phyloP scores from a whole-genome alignment of 2,888 invertebrate species.

The Hetaerina titia region DNA sequence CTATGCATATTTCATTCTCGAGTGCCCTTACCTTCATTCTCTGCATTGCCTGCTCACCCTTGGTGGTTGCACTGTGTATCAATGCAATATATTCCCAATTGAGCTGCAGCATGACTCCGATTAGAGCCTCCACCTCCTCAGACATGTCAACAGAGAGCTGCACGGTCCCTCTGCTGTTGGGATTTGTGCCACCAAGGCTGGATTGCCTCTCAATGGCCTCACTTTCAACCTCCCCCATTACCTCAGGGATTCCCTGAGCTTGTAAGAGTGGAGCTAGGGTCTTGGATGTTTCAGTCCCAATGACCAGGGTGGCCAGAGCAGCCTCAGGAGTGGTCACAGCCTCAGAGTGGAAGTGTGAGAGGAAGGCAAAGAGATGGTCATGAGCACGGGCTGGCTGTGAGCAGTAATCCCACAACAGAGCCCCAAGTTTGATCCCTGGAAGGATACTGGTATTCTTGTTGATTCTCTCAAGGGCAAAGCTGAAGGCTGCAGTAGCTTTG shows the following conservation, averaged over 20 bases:
- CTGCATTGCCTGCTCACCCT: slow-evolving; percentile 25
- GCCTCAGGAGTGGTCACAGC: slow-evolving; percentile 72
- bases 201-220: slow-evolving; percentile 6
- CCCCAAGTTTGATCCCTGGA: slow-evolving; percentile 73
- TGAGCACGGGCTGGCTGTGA: slow-evolving; percentile 71
- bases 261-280: slow-evolving; percentile 74
- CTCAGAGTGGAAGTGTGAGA: slow-evolving; percentile 68
- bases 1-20: slow-evolving; percentile 62
- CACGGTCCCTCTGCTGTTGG: background rate
- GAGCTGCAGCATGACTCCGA: slow-evolving; percentile 56
- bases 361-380: slow-evolving; percentile 71
- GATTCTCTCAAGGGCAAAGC: slow-evolving; percentile 76
- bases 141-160: slow-evolving; percentile 48
- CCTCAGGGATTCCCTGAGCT: slow-evolving; percentile 75
- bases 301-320: slow-evolving; percentile 74
- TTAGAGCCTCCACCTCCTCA: slow-evolving; percentile 66
- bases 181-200: background rate
- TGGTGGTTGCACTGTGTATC: slow-evolving; percentile 66
- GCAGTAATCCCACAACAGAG: slow-evolving; percentile 73
- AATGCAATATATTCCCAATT: slow-evolving; percentile 68
- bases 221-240: slow-evolving; percentile 73
- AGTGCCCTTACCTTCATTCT: background rate
- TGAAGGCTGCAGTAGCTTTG: slow-evolving; percentile 76
- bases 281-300: slow-evolving; percentile 74
- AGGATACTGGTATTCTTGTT: slow-evolving; percentile 74